phyloP scores from a whole-genome alignment of 2,888 invertebrate species.

The Lycaena phlaeas region DNA sequence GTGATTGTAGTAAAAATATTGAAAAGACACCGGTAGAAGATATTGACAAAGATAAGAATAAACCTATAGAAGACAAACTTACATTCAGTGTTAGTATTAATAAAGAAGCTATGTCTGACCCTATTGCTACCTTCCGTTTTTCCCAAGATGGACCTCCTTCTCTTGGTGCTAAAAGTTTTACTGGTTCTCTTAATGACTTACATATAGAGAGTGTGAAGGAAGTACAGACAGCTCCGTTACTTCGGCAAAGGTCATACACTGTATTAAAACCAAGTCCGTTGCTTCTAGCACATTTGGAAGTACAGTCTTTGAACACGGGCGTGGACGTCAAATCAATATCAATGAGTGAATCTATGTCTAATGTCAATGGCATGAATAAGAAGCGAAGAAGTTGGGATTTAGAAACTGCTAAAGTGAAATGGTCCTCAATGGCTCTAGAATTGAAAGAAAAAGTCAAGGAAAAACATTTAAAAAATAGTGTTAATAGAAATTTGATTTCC shows the following conservation, averaged over 20 bases:
- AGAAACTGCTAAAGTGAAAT: constrained; percentile 60
- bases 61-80: constrained; percentile 24
- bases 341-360: constrained; percentile 62
- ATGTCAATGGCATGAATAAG: constrained; percentile 37
- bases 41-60: constrained; percentile 19
- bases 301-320: constrained; percentile 57
- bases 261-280: constrained; percentile 84
- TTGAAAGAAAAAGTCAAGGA: constrained; percentile 32
- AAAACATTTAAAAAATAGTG: constrained; percentile 13
- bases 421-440: constrained; percentile 65
- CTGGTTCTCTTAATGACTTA: constrained; percentile 61
- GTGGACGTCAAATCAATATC: constrained; percentile 62
- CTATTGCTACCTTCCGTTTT: constrained; percentile 25
- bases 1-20: constrained; percentile 24
- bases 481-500: constrained; percentile 11
- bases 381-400: constrained; percentile 64
- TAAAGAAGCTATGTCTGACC: constrained; percentile 26
- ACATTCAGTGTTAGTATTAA: constrained; percentile 29
- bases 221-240: constrained; percentile 42
- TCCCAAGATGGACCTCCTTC: constrained; percentile 41
- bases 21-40: constrained; percentile 6
- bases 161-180: constrained; percentile 49
- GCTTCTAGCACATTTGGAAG: constrained; percentile 76
- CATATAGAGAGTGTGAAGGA: constrained; percentile 43
- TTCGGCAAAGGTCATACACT: constrained; percentile 85